These are phyloP conservation scores for Lophotis ruficrista DNA, from an alignment of 2,113 vertebrate species.

Conservation along the genomic window DNA sequence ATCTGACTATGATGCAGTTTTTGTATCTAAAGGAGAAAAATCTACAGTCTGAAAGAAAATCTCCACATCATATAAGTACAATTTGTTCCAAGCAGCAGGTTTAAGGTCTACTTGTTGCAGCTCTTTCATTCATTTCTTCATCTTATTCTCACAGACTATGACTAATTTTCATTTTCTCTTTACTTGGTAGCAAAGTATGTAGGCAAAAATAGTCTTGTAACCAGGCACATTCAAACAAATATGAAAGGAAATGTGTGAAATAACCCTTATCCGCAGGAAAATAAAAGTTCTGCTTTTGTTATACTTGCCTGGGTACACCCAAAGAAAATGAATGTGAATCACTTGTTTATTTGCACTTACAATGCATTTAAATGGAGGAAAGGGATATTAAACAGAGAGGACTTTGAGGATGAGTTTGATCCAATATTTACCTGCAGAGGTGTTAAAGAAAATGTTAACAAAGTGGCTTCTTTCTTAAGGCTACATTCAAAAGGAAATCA, in stretches of 20 bases:
- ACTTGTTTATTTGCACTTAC: not conserved
- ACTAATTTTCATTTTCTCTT: constrained; percentile 35
- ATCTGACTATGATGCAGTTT: not conserved
- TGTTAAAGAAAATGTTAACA: not conserved
- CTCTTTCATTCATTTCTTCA: not conserved
- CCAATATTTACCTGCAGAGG: not conserved
- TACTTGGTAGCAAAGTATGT: not conserved
- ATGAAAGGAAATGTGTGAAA: not conserved
- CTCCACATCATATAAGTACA: not conserved
- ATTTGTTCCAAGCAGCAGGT: not conserved
- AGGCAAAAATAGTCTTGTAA: not conserved
- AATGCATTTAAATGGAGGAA: not conserved
- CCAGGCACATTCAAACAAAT: not conserved
- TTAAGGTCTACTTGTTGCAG: not conserved
- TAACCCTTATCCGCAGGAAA: not conserved
- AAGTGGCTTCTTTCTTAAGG: not conserved
- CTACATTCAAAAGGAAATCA: not conserved
- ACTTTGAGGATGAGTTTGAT: not conserved
- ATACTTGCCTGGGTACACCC: not conserved
- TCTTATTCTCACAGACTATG: constrained; percentile 4
- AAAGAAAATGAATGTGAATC: not conserved
- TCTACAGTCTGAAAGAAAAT: not conserved
- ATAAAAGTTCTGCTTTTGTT: not conserved
- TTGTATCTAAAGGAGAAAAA: not conserved
- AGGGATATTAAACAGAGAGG: not conserved